Evolutionary conservation across 2,113 vertebrate genomes (phyloP), one percentile per base, ranked within the genome.

Genomic region (Ptilorrhoa leucosticta): DNA sequence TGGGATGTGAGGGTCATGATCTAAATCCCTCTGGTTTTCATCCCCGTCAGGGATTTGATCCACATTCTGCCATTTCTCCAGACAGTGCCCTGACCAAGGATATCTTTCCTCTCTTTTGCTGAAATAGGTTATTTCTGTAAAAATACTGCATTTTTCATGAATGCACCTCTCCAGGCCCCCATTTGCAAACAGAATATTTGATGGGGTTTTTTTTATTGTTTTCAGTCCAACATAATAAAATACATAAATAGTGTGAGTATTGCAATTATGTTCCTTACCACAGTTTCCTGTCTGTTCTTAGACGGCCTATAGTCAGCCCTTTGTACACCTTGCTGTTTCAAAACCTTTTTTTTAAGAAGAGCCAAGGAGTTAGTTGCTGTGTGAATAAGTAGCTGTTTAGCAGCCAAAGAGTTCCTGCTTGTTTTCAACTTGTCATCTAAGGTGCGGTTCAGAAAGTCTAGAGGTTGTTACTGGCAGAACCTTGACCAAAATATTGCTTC

Each of bases 191-290:
- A 45, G 23, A 69, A 12, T 45, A 40, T 16, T 83, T 92, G 27
- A 23, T 83, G 5, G 0, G 0, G 0, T 1, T 39, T 56, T 91
- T 81, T 7, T 9, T 6, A 22, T 87, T 81, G 15, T 65, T 31
- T 73, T 73, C 50, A 50, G n/a, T 77, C 28, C 23, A 93, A 47
- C 16, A 16, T 54, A 76, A 53, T 45, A 77, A 89, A 72, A 90
- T 39, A 44, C 6, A 57, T 69, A 88, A 90, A 64, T 71, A 35
- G 2, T 15, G 5, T 70, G 47, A 70, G 11, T 51, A 63, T 61
- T 83, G 22, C 13, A 75, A 7, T 48, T 72, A 39, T 22, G 13
- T 56, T 90, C 40, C 35, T 30, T 83, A 33, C 12, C 44, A 70
- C 3, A 4, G 13, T 42, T 85, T 87, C 20, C 28, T 30, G 15